A percentile compares a stretch with the other conserved stretches of the same genome.
phyloP scores from a whole-genome alignment of 2,888 invertebrate genomes.

The Spilosoma lubricipeda region DNA sequence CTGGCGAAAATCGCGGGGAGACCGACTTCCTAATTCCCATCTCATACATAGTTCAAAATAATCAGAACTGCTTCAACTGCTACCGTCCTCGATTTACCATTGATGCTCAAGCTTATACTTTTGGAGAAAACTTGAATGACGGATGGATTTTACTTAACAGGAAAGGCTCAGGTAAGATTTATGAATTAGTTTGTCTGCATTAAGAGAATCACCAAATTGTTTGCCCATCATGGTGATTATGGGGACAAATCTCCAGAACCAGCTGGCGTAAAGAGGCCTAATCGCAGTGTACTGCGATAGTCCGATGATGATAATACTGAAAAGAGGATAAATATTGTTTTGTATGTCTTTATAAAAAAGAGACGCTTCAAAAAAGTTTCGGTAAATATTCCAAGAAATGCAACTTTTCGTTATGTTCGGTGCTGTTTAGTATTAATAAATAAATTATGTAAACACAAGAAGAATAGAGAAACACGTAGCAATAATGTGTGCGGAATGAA shows the following conservation, averaged over 20 bases:
- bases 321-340: no score
- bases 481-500: no score
- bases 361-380: no score
- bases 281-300: no score
- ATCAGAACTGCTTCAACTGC: slow-evolving; percentile 76
- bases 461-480: no score
- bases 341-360: no score
- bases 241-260: no score
- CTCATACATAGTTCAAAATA: slow-evolving; percentile 74
- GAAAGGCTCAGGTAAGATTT: slow-evolving; percentile 73
- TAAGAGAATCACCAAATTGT: background rate
- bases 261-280: no score
- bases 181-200: background rate
- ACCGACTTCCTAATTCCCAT: slow-evolving; percentile 76
- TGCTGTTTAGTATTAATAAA: no score
- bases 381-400: background rate
- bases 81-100: slow-evolving; percentile 76
- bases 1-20: slow-evolving; percentile 56
- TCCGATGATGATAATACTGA: no score
- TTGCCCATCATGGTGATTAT: no score
- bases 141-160: slow-evolving; percentile 81
- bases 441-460: no score
- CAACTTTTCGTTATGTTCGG: background rate
- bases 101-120: slow-evolving; percentile 71
- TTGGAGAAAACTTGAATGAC: slow-evolving; percentile 74